A percentile compares a stretch with the other conserved stretches of the same genome.
Conservation (phyloP, 2,113 vertebrate genomes). For the Salvelinus alpinus region DNA sequence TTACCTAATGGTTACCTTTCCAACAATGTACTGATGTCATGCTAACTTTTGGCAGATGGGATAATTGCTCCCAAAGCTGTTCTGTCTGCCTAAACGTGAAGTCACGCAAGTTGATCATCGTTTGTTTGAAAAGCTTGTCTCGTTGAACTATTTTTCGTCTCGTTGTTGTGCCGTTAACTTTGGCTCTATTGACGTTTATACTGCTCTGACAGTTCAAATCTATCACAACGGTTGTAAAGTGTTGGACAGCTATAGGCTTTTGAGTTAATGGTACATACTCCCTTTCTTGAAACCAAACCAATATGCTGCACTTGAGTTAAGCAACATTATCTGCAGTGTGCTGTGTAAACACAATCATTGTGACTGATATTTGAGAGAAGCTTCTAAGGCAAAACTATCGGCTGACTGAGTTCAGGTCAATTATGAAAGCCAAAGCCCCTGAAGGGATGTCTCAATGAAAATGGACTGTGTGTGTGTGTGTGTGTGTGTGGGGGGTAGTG, state of each 20-base stretch:
- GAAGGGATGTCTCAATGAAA: no score
- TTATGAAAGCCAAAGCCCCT: no score
- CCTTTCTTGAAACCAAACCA: not conserved
- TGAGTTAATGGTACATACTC: not conserved
- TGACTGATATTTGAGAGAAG: not conserved
- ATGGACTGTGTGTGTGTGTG: not conserved
- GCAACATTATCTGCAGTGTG: not conserved
- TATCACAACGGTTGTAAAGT: not conserved
- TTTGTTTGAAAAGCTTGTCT: not conserved
- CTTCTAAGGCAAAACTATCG: no score
- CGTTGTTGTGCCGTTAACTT: not conserved
- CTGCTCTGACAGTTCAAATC: not conserved
- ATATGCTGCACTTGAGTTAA: not conserved
- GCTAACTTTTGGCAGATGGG: slow-evolving; percentile 45
- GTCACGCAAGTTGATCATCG: not conserved
- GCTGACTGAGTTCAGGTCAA: no score
- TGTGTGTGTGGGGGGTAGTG: not conserved
- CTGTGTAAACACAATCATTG: not conserved
- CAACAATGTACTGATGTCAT: slow-evolving; percentile 44
- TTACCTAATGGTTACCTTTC: slow-evolving; percentile 23
- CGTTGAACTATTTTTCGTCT: not conserved
- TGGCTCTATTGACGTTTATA: not conserved
- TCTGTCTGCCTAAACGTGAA: not conserved
- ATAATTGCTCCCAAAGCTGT: slow-evolving; percentile 11
- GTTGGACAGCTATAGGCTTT: not conserved